Percentiles rank a stretch among this genome's conserved stretches.
phyloP scores from a whole-genome alignment of 2,888 invertebrate genomes.

The Pterostichus niger region DNA sequence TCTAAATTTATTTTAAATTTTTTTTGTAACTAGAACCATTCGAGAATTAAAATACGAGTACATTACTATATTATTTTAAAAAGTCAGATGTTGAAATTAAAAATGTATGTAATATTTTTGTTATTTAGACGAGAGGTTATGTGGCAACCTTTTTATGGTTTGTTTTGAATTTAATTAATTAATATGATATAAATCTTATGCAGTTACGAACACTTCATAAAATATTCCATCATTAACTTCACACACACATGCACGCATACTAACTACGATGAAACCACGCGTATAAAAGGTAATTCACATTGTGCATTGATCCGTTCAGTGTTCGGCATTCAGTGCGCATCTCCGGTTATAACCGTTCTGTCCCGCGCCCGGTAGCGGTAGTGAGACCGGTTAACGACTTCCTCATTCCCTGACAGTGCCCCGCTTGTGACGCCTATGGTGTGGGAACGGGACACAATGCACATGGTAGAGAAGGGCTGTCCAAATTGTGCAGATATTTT shows the following conservation, averaged over 20 bases:
- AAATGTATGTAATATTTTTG: too few relatives aligned
- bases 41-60: too few relatives aligned
- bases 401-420: background rate
- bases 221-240: background rate
- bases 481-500: too few relatives aligned
- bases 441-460: background rate
- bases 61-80: too few relatives aligned
- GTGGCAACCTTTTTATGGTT: too few relatives aligned
- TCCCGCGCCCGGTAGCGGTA: conserved; percentile 9
- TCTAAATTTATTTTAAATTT: too few relatives aligned
- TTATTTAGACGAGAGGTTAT: too few relatives aligned
- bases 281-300: conserved; percentile 45
- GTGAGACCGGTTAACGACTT: conserved; percentile 38
- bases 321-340: conserved; percentile 28
- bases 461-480: background rate
- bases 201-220: conserved; percentile 31
- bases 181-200: conserved; percentile 19
- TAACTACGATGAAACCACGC: conserved; percentile 35
- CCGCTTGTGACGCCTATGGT: background rate
- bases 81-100: too few relatives aligned
- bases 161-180: too few relatives aligned
- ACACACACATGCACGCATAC: conserved; percentile 15
- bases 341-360: conserved; percentile 46
- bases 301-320: conserved; percentile 40
- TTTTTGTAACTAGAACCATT: too few relatives aligned